Percentiles rank a stretch among this genome's conserved stretches.
Evolutionary conservation across 2,888 invertebrate genomes (phyloP).

Genomic region (Orgyia antiqua): DNA sequence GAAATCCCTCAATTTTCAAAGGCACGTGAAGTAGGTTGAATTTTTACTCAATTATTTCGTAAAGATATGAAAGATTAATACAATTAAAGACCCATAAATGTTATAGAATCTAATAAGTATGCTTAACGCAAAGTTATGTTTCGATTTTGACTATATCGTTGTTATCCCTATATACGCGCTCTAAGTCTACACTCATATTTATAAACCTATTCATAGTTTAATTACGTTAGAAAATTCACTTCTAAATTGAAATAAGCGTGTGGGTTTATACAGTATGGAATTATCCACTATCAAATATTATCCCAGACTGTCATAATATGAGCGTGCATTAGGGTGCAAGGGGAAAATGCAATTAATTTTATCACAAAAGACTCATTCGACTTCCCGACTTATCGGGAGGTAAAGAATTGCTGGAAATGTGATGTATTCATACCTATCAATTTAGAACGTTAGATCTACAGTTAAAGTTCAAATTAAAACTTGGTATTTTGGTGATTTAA

Average conservation of each 20-base stretch:
- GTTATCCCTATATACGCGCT: too few relatives aligned
- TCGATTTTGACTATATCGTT: too few relatives aligned
- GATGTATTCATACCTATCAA: conserved; percentile 21
- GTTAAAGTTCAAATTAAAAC: conserved; percentile 7
- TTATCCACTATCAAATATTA: conserved; percentile 23
- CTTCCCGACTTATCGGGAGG: conserved; percentile 27
- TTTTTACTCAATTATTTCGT: too few relatives aligned
- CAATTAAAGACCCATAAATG: too few relatives aligned
- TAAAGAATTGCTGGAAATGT: conserved; percentile 34
- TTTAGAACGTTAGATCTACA: conserved; percentile 7
- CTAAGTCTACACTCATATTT: too few relatives aligned
- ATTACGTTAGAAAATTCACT: too few relatives aligned
- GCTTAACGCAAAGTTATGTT: too few relatives aligned
- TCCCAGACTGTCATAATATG: conserved; percentile 29
- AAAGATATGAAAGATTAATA: too few relatives aligned
- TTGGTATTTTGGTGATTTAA: conserved; percentile 4
- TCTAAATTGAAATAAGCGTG: conserved; percentile 3
- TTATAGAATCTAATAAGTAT: too few relatives aligned
- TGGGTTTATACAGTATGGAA: conserved; percentile 6
- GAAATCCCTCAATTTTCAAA: too few relatives aligned
- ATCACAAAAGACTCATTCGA: conserved; percentile 56
- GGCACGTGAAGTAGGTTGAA: too few relatives aligned
- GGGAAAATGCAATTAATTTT: conserved; percentile 69
- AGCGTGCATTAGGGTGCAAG: conserved; percentile 39
- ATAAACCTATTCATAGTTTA: too few relatives aligned